phyloP scores from a whole-genome alignment of 2,113 vertebrate genomes.

The Archocentrus centrarchus region DNA sequence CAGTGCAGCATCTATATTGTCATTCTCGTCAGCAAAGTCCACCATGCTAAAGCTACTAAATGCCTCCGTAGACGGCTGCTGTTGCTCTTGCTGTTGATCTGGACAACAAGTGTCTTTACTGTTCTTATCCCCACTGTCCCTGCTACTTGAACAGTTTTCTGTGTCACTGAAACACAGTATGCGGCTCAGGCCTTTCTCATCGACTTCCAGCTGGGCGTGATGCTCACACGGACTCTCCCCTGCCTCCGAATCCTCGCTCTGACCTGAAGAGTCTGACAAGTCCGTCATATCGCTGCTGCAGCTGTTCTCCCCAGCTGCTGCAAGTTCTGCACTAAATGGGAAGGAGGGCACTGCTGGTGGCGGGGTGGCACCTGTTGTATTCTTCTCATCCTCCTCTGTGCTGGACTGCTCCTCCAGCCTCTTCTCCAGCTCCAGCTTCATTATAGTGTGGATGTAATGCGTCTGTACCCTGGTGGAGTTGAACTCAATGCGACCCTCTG shows the following conservation, averaged over 20 bases:
- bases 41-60: conserved; percentile 85
- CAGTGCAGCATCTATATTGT: conserved; percentile 73
- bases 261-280: conserved; percentile 87
- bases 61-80: conserved; percentile 76
- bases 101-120: conserved; percentile 46
- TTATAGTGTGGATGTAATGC: conserved; percentile 95
- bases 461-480: conserved; percentile 94
- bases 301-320: conserved; percentile 86
- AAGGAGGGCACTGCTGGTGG: conserved; percentile 79
- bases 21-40: conserved; percentile 84
- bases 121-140: conserved; percentile 25
- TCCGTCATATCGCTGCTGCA: conserved; percentile 94
- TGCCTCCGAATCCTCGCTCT: conserved; percentile 83
- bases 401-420: conserved; percentile 81
- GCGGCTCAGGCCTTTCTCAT: conserved; percentile 86
- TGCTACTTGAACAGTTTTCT: conserved; percentile 71
- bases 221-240: conserved; percentile 66
- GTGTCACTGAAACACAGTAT: conserved; percentile 91
- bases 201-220: conserved; percentile 80
- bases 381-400: conserved; percentile 69
- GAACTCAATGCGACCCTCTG: conserved; percentile 92
- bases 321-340: conserved; percentile 83
- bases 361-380: conserved; percentile 54
- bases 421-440: conserved; percentile 94
- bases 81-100: conserved; percentile 62